Evolutionary conservation across 2,888 invertebrate species (phyloP), one percentile per base, ranked within the genome.

Genomic region (Miltochrista miniata): DNA sequence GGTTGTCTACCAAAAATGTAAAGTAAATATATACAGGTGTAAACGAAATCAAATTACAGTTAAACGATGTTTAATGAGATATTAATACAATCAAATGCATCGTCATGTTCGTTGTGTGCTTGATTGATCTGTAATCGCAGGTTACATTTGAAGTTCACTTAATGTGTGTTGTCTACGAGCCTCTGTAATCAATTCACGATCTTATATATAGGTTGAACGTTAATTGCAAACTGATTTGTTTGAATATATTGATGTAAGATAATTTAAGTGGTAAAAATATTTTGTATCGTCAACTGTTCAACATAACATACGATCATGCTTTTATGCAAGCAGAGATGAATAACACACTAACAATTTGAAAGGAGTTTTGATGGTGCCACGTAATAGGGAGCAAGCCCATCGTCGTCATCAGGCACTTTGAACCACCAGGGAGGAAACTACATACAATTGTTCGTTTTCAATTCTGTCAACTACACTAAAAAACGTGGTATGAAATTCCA

Each of bases 81-180:
- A 57, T 43, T 63, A 35, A 34, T 12, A 12, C 24, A 33, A 24
- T 8, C 33, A 37, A 38, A 11, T 38, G 34, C 24, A 11, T 24
- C 35, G 24, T 44, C 35, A 44, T 29, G 18, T 12, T 35, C 35
- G 37, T 61, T 57, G 64, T 61, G 60, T 62, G 61, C 64, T 65
- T 59, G 50, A 64, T 68, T 64, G 66, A 65, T 56, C 67, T 15
- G 66, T 61, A 68, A 68, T 59, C 48, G 45, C 39, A 45, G 56
- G 55, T 63, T 62, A 54, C 64, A 62, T 56, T 50, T 54, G 54
- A 60, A 64, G 43, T 54, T 35, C 24, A 44, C 11, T 11, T 29
- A n/a, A 13, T 35, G 35, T n/a, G 35, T 44, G 18, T 44, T 12
- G 44, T 62, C 38, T 12, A 45, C 38, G 18, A 24, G 34, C 29